phyloP scores from a whole-genome alignment of 2,113 vertebrate species.

The Rutilus rutilus region DNA sequence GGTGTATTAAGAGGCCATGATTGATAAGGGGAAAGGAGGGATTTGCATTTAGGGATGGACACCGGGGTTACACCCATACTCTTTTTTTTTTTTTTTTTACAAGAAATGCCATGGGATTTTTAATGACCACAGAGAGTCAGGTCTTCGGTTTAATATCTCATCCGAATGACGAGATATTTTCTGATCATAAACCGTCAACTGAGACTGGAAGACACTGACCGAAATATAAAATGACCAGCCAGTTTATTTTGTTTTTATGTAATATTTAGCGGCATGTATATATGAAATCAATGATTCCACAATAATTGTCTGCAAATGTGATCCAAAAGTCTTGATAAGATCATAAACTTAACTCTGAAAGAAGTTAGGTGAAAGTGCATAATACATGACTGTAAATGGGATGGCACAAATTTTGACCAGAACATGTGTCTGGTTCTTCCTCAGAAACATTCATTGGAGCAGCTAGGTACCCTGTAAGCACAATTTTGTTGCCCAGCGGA shows the following conservation, averaged over 20 bases:
- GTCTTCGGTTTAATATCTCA: too few species aligned
- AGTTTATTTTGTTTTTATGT: not conserved
- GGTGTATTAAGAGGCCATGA: too few species aligned
- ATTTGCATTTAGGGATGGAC: too few species aligned
- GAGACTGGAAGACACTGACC: not conserved
- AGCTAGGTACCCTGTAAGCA: not conserved
- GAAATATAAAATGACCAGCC: not conserved
- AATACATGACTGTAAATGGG: not conserved
- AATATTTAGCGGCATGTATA: not conserved
- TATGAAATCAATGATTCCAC: not conserved
- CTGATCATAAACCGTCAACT: not conserved
- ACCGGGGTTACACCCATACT: too few species aligned
- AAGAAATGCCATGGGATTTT: too few species aligned
- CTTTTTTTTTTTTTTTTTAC: too few species aligned
- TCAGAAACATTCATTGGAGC: not conserved
- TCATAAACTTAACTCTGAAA: not conserved
- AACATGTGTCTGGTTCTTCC: not conserved
- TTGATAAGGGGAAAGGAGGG: too few species aligned
- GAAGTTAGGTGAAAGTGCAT: not conserved
- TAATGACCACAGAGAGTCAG: too few species aligned
- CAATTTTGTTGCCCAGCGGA: not conserved
- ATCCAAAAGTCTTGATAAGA: too few species aligned
- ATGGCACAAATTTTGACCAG: not conserved
- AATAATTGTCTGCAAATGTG: not conserved
- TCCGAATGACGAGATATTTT: not conserved